A percentile compares a stretch with the other conserved stretches of the same genome.
These are phyloP conservation scores for Serilophus lunatus DNA, from an alignment of 2,113 vertebrate genomes.

Conservation along the genomic window DNA sequence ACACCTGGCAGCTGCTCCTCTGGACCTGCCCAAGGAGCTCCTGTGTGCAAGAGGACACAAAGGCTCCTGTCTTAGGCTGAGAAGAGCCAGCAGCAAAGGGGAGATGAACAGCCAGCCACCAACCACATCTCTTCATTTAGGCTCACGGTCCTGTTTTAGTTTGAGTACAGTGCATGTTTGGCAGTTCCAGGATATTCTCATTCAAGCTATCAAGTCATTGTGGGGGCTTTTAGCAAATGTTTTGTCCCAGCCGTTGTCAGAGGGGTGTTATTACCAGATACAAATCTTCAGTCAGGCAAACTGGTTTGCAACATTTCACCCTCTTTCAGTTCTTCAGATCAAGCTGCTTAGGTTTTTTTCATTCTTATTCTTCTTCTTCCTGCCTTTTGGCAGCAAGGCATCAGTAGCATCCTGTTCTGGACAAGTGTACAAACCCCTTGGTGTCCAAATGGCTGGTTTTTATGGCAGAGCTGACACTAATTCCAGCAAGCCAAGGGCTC, in stretches of 20 bases:
- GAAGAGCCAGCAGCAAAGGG: background rate
- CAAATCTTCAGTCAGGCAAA: background rate
- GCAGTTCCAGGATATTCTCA: background rate
- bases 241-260: background rate
- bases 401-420: background rate
- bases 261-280: background rate
- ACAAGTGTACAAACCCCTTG: background rate
- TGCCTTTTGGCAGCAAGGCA: background rate
- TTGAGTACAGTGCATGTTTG: background rate
- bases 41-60: background rate
- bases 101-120: background rate
- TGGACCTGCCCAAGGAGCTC: background rate
- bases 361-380: background rate
- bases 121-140: background rate
- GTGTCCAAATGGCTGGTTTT: background rate
- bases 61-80: background rate
- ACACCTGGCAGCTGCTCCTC: background rate
- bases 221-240: background rate
- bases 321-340: background rate
- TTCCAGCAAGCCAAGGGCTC: background rate
- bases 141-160: background rate
- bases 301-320: background rate
- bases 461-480: background rate
- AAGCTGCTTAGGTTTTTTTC: background rate
- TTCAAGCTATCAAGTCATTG: background rate